Evolutionary conservation across 2,797 vertebrate species (phyloP).

Genomic region (Hydrocynus forskahlii): DNA sequence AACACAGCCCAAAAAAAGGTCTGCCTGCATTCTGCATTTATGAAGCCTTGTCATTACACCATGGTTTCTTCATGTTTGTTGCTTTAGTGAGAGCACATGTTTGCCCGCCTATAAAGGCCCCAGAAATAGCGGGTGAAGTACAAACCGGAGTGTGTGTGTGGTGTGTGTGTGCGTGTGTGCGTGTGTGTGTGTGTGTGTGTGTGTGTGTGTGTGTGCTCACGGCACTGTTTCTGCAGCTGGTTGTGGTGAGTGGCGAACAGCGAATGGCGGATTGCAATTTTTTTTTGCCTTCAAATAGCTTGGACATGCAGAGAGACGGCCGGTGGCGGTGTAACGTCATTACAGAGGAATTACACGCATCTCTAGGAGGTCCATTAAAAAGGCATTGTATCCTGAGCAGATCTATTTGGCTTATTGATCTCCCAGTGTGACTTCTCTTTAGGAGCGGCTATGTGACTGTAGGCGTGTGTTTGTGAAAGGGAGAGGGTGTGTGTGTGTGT

Average conservation of each 20-base stretch:
- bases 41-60: constrained; percentile 57
- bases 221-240: constrained; percentile 12
- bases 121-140: constrained; percentile 56
- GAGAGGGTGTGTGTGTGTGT: constrained; percentile 1
- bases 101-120: constrained; percentile 56
- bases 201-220: constrained; percentile 3
- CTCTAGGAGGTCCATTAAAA: constrained; percentile 52
- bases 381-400: constrained; percentile 41
- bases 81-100: constrained; percentile 56
- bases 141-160: constrained; percentile 44
- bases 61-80: constrained; percentile 54
- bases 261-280: constrained; percentile 10
- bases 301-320: constrained; percentile 8
- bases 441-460: constrained; percentile 9
- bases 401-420: constrained; percentile 64
- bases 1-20: constrained; percentile 37
- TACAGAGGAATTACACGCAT: constrained; percentile 34
- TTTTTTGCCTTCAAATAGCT: constrained; percentile 36
- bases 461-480: neutral
- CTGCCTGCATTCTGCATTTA: constrained; percentile 43
- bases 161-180: no score
- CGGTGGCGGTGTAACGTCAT: constrained; percentile 28
- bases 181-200: no score
- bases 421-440: constrained; percentile 56
- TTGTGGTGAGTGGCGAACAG: constrained; percentile 18